These are phyloP conservation scores for Camponotus vicinus DNA, from an alignment of 1,140 invertebrate genomes.

Conservation along the genomic window DNA sequence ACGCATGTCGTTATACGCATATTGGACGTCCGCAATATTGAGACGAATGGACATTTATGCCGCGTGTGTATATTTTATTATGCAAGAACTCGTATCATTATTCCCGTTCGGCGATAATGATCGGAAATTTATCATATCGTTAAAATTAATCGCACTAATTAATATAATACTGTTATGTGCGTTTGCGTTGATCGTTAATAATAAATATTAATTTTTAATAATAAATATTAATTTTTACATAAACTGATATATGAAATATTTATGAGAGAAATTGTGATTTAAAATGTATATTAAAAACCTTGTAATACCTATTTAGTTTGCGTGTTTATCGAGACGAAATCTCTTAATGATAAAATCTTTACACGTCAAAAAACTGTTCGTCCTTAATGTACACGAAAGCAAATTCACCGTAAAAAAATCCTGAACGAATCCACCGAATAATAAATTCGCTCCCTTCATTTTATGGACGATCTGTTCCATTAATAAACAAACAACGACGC, in stretches of 20 bases:
- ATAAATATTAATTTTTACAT: neutral
- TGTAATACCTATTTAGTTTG: neutral
- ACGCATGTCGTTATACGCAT: constrained; percentile 31
- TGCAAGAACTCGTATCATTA: neutral
- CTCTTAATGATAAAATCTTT: neutral
- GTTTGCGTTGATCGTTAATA: too few species aligned
- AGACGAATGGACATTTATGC: constrained; percentile 37
- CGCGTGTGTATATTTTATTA: neutral
- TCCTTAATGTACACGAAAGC: constrained; percentile 15
- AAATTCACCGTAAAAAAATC: constrained; percentile 9
- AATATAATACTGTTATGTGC: too few species aligned
- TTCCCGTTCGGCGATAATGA: neutral
- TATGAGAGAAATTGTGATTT: neutral
- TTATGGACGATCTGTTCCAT: constrained; percentile 52
- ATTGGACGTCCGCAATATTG: constrained; percentile 29
- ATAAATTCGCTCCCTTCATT: constrained; percentile 53
- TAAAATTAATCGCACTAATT: neutral
- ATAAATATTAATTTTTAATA: neutral
- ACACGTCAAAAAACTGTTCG: neutral
- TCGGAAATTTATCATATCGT: neutral
- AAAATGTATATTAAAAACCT: neutral
- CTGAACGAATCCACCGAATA: constrained; percentile 16
- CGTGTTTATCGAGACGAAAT: neutral
- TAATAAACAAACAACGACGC: constrained; percentile 59
- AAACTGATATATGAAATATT: neutral